A percentile compares a stretch with the other conserved stretches of the same genome.
These are phyloP conservation scores for Triplophysa yarkandensis DNA, from an alignment of 2,797 vertebrate genomes.

Conservation along the genomic window DNA sequence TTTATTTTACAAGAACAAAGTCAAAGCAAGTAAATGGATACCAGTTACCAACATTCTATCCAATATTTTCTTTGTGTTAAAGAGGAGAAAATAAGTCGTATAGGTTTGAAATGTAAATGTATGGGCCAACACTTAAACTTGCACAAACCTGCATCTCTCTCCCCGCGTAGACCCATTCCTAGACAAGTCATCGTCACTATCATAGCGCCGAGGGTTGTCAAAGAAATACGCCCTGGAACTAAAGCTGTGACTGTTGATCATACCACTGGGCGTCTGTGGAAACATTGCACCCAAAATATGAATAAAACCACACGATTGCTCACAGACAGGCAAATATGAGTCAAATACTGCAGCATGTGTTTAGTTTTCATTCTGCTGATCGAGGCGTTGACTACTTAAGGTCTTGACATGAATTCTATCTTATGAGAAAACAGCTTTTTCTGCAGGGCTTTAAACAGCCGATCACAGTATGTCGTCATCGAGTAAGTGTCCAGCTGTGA, in stretches of 20 bases:
- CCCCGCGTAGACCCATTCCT: conserved; percentile 77
- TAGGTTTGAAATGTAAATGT: no score
- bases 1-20: no score
- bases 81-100: no score
- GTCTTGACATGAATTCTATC: conserved; percentile 41
- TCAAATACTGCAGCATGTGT: background rate
- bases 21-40: no score
- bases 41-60: no score
- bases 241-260: conserved; percentile 94
- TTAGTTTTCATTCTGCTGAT: background rate
- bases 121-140: no score
- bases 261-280: conserved; percentile 83
- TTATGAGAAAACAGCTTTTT: conserved; percentile 26
- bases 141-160: conserved; percentile 80
- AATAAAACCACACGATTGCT: conserved; percentile 10
- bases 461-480: background rate
- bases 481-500: conserved; percentile 32
- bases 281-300: background rate
- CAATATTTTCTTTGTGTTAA: no score
- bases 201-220: conserved; percentile 93
- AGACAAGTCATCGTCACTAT: conserved; percentile 93
- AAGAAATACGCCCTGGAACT: conserved; percentile 95
- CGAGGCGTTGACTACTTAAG: background rate
- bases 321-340: conserved; percentile 21
- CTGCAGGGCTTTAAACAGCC: conserved; percentile 15